Evolutionary conservation across 2,113 vertebrate species (phyloP), one percentile per base, ranked within the genome.

Genomic region (Megaptera novaeangliae): DNA sequence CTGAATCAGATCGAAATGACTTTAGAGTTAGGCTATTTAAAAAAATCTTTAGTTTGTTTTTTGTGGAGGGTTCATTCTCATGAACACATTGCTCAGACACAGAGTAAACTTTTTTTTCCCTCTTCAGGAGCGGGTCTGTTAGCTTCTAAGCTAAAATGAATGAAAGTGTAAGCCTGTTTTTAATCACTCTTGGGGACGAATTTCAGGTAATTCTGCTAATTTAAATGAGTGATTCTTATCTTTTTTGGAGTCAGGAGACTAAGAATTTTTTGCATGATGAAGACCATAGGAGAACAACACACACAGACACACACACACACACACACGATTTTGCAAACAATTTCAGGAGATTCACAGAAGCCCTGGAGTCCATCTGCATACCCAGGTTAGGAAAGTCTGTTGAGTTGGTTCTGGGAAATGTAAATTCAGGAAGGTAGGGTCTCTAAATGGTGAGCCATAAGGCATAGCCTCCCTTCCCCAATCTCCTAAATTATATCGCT

Each of bases 1-100:
- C 64, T 94, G 34, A 96, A 88, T 96, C 92, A 78, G 66, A 95
- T 98, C 97, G 92, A 95, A 94, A n/a, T 95, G 41, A 41, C 64
- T 97, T 89, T 39, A 74, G 0, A 89, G 55, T 31, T 87, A 96
- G 68, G 0, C 0, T 95, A 93, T 94, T 93, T 85, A 84, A 95
- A 57, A 5, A 2, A 0, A 0, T 83, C 64, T 89, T 95, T 17
- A 10, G 46, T 88, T 74, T 91, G 41, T 90, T 68, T 95, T 94
- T 92, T 78, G 41, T 88, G 64, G 39, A 72, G 29, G 5, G 36
- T 69, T 81, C 80, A 59, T 69, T 13, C n/a, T 71, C 9, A 5
- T 44, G 80, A 92, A 92, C 18, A 83, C 17, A n/a, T 90, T 49
- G 52, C n/a, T 95, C 41, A 95, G 68, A 71, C 1, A 46, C 7